Conservation (phyloP, 2,797 vertebrate genomes). For the Cottoperca gobio region DNA sequence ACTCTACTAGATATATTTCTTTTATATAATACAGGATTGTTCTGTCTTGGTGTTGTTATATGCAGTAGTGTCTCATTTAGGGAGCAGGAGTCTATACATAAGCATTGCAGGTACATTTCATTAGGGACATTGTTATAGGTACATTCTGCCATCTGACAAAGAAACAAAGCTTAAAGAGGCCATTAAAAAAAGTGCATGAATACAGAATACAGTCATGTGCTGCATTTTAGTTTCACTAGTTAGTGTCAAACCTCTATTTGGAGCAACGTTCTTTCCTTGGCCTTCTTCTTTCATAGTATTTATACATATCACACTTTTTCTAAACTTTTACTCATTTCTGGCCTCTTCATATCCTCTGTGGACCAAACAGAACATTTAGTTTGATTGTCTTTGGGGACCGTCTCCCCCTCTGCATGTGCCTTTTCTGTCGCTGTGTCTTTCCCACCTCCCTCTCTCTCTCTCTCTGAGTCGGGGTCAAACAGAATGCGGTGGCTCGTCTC, state of each 20-base stretch:
- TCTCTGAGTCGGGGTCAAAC: conserved; percentile 60
- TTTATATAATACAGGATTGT: not conserved
- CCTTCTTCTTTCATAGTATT: not conserved
- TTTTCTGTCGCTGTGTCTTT: conserved; percentile 8
- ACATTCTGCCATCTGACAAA: conserved; percentile 1
- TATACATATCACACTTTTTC: not conserved
- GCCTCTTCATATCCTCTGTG: not conserved
- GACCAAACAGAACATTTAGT: not conserved
- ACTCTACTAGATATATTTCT: too few relatives aligned
- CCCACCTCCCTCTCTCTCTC: conserved; percentile 13
- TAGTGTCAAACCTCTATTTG: too few relatives aligned
- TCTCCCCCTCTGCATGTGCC: not conserved
- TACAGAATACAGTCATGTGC: not conserved
- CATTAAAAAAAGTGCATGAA: too few relatives aligned
- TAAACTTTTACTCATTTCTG: not conserved
- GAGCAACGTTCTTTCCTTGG: not conserved
- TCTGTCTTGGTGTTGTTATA: conserved; percentile 12
- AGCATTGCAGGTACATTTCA: conserved; percentile 7
- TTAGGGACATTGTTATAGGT: conserved; percentile 13
- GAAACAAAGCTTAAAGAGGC: conserved; percentile 18
- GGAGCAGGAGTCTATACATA: conserved; percentile 22
- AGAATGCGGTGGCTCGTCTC: conserved; percentile 43
- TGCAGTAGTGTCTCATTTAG: conserved; percentile 16
- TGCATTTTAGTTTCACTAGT: too few relatives aligned
- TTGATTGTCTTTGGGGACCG: not conserved